Percentiles rank a stretch among this genome's conserved stretches.
phyloP scores from a whole-genome alignment of 1,140 invertebrate genomes.

The Hypsibius dujardini region DNA sequence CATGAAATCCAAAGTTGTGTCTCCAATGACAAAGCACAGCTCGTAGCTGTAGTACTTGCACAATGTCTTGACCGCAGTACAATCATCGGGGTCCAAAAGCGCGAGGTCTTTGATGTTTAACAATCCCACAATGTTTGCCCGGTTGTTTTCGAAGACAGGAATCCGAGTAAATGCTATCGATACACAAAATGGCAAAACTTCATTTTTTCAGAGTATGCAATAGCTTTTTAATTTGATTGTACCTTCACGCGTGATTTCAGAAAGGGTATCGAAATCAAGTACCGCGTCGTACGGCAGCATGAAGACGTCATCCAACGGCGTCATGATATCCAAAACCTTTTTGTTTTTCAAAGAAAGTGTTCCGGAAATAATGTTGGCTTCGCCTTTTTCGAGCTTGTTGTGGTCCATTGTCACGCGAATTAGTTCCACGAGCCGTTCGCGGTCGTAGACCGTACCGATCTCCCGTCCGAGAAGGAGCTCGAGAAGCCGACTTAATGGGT shows the following conservation, averaged over 20 bases:
- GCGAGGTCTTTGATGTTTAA: slow-evolving; percentile 41
- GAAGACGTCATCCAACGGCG: no score
- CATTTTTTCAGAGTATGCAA: slow-evolving; percentile 36
- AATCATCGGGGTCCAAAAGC: slow-evolving; percentile 38
- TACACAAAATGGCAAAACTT: slow-evolving; percentile 35
- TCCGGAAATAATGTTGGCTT: no score
- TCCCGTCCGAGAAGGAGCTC: slow-evolving; percentile 32
- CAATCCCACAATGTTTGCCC: slow-evolving; percentile 36
- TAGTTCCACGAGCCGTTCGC: slow-evolving; percentile 38
- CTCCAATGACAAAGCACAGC: slow-evolving; percentile 35
- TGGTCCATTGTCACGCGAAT: slow-evolving; percentile 29
- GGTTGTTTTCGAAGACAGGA: slow-evolving; percentile 36
- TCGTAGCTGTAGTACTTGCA: slow-evolving; percentile 39
- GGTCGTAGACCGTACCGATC: slow-evolving; percentile 37
- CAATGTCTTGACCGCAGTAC: slow-evolving; percentile 35
- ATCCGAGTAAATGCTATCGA: slow-evolving; percentile 38
- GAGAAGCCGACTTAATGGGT: slow-evolving; percentile 33
- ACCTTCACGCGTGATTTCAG: no score
- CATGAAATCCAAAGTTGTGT: slow-evolving; percentile 35
- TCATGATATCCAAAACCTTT: no score
- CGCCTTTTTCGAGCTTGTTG: slow-evolving; percentile 30
- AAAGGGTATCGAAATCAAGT: no score
- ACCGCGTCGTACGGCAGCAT: no score
- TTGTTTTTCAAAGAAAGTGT: no score
- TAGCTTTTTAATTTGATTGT: no score